Evolutionary conservation across 2,797 vertebrate genomes (phyloP).

Genomic region (Balearica regulorum): DNA sequence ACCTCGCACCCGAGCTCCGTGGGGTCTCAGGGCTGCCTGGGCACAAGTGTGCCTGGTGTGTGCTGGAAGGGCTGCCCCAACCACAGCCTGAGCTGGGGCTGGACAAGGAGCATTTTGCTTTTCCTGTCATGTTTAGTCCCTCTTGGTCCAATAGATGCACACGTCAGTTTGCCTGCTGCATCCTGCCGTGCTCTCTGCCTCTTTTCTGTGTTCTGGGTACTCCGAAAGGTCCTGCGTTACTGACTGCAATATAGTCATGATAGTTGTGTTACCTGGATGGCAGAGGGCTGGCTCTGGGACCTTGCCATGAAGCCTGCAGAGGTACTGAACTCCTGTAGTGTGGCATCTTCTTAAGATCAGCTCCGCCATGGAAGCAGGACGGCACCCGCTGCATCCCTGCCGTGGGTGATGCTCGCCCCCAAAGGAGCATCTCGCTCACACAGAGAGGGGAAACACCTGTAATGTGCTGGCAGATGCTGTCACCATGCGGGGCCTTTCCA

Average conservation of each 20-base stretch:
- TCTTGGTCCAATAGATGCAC: neutral
- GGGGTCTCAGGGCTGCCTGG: neutral
- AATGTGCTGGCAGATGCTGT: neutral
- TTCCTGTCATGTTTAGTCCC: neutral
- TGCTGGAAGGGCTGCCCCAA: neutral
- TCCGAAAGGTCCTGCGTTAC: neutral
- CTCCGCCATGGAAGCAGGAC: neutral
- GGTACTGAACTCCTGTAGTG: neutral
- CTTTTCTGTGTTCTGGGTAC: neutral
- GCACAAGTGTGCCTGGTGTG: fast-evolving
- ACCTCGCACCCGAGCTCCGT: neutral
- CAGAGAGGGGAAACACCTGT: neutral
- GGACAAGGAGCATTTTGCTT: neutral
- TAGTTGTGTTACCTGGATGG: neutral
- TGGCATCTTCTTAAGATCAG: neutral
- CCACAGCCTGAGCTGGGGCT: neutral
- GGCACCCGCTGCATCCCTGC: neutral
- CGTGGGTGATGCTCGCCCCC: fast-evolving
- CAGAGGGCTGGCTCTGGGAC: neutral
- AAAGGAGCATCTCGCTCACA: fast-evolving
- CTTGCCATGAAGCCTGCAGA: neutral
- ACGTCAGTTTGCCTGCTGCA: neutral
- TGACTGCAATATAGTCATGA: fast-evolving
- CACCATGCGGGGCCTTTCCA: neutral
- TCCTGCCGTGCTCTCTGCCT: neutral